Conservation (phyloP, 2,797 vertebrate species). For the Ptychadena robeensis region DNA sequence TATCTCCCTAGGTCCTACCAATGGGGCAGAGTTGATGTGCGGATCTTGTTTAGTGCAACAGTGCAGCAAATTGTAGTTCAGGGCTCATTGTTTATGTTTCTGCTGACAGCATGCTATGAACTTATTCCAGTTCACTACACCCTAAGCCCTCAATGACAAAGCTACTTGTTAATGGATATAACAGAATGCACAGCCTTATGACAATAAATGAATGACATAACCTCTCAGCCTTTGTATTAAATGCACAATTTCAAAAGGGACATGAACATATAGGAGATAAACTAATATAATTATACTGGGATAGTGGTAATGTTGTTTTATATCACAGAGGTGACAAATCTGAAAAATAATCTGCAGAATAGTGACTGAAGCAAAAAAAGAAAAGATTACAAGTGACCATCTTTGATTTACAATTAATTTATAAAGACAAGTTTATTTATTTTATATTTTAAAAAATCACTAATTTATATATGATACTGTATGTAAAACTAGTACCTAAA, state of each 20-base stretch:
- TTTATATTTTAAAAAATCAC: too few relatives aligned
- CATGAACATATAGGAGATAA: neutral
- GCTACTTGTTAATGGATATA: constrained; percentile 13
- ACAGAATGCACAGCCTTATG: constrained; percentile 15
- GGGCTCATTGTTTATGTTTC: constrained; percentile 71
- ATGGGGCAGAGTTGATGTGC: neutral
- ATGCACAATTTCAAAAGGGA: neutral
- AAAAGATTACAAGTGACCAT: too few relatives aligned
- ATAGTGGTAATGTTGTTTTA: too few relatives aligned
- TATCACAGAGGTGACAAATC: too few relatives aligned
- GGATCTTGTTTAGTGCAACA: constrained; percentile 64
- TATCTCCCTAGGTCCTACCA: constrained; percentile 10
- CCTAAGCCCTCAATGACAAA: neutral
- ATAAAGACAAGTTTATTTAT: too few relatives aligned
- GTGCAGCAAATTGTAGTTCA: constrained; percentile 70
- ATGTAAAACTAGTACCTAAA: too few relatives aligned
- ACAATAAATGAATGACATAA: neutral
- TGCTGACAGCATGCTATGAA: constrained; percentile 66
- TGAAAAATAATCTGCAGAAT: too few relatives aligned
- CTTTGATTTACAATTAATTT: too few relatives aligned
- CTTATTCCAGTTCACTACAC: constrained; percentile 54
- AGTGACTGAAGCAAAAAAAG: too few relatives aligned
- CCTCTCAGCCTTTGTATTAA: neutral
- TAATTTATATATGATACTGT: too few relatives aligned
- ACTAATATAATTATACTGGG: too few relatives aligned